These are phyloP conservation scores for Erethizon dorsatum DNA, from an alignment of 2,797 vertebrate genomes.

Conservation along the genomic window DNA sequence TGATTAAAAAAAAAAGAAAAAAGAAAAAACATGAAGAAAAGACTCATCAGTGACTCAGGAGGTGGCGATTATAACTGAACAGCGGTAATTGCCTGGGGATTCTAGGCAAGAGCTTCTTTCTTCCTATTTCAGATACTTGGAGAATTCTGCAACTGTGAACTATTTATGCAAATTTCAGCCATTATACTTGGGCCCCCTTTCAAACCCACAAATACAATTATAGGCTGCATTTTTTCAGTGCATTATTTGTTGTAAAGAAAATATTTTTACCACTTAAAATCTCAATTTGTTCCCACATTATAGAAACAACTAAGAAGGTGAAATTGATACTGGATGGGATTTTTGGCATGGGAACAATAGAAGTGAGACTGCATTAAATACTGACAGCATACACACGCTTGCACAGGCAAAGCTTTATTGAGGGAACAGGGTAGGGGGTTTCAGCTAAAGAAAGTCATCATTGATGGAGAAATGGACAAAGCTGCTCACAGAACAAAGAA, in stretches of 20 bases:
- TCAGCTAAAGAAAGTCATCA: background rate
- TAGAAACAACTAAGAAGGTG: constrained; percentile 73
- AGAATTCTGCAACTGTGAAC: constrained; percentile 33
- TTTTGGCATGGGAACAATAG: background rate
- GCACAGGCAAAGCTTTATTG: background rate
- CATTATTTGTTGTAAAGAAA: constrained; percentile 59
- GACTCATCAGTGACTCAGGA: constrained; percentile 7
- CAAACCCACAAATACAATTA: constrained; percentile 34
- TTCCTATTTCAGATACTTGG: constrained; percentile 46
- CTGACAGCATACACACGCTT: background rate
- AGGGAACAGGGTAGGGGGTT: background rate
- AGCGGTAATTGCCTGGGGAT: background rate
- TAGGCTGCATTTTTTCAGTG: constrained; percentile 33
- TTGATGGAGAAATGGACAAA: background rate
- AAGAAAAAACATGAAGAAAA: constrained; percentile 52
- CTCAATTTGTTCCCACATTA: constrained; percentile 57
- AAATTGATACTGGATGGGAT: background rate
- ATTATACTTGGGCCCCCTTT: background rate
- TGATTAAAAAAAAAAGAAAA: background rate
- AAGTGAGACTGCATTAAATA: background rate
- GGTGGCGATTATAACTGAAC: constrained; percentile 30
- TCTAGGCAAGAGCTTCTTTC: constrained; percentile 44
- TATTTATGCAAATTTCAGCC: constrained; percentile 58
- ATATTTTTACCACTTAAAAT: background rate
- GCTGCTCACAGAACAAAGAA: background rate